Conservation (phyloP, 2,797 vertebrate genomes). For the Anas bahamensis region DNA sequence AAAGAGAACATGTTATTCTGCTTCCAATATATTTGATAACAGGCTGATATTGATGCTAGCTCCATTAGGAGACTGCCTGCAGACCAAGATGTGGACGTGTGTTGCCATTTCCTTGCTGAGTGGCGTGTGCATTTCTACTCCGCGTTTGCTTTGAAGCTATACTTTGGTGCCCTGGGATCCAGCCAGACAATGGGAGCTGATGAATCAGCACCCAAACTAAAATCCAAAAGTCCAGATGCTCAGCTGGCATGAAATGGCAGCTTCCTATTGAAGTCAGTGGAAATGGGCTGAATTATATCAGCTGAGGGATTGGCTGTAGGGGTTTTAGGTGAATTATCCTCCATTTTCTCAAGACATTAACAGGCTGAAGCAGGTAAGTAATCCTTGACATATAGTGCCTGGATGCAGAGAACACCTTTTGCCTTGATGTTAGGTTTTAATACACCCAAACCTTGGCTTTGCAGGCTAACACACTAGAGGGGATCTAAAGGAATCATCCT, state of each 20-base stretch:
- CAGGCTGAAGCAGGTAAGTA: background rate
- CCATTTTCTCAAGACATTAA: background rate
- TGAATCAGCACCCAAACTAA: background rate
- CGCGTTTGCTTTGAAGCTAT: background rate
- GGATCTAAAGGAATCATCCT: slow-evolving; percentile 36
- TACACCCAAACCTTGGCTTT: background rate
- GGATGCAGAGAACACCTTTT: background rate
- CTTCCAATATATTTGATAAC: background rate
- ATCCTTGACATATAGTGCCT: background rate
- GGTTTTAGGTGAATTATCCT: background rate
- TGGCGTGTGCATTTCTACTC: background rate
- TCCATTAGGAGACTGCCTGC: background rate
- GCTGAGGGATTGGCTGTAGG: background rate
- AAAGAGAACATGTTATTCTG: background rate
- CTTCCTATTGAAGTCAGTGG: background rate
- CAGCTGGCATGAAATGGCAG: background rate
- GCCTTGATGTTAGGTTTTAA: background rate
- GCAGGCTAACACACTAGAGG: background rate
- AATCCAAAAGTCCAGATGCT: background rate
- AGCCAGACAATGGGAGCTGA: background rate
- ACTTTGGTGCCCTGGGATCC: background rate
- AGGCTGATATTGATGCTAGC: background rate
- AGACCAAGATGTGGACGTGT: fast-evolving
- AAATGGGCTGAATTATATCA: background rate
- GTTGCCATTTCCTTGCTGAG: background rate